Conservation (phyloP, 2,888 invertebrate species). For the Drosophila cognata region DNA sequence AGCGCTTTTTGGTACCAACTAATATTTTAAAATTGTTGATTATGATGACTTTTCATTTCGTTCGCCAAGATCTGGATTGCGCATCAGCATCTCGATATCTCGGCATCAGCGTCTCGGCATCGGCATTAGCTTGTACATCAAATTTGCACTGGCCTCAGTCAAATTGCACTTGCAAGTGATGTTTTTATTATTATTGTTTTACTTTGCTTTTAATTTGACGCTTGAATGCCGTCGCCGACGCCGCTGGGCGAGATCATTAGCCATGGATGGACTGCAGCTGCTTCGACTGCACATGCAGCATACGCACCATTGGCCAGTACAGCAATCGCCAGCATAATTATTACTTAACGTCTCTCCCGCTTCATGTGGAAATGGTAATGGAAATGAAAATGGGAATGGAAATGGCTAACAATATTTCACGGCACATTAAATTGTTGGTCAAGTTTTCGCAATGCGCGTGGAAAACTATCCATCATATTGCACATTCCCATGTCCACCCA, state of each 20-base stretch:
- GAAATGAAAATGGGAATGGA: slow-evolving; percentile 35
- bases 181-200: slow-evolving; percentile 14
- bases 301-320: slow-evolving; percentile 40
- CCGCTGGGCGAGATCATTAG: slow-evolving; percentile 51
- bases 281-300: slow-evolving; percentile 52
- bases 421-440: slow-evolving; percentile 60
- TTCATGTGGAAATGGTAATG: neutral
- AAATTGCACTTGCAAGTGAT: slow-evolving; percentile 59
- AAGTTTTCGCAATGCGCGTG: slow-evolving; percentile 36
- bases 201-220: slow-evolving; percentile 61
- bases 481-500: slow-evolving; percentile 16
- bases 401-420: slow-evolving; percentile 58
- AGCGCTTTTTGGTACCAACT: slow-evolving; percentile 61
- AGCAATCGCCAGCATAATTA: slow-evolving; percentile 14
- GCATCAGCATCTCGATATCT: slow-evolving; percentile 33
- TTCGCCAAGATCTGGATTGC: slow-evolving; percentile 61
- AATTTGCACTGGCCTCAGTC: slow-evolving; percentile 2
- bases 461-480: slow-evolving; percentile 44
- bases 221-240: slow-evolving; percentile 48
- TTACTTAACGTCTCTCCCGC: slow-evolving; percentile 46
- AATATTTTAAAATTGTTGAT: slow-evolving; percentile 72
- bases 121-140: slow-evolving; percentile 27
- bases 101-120: neutral
- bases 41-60: slow-evolving; percentile 74
- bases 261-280: slow-evolving; percentile 39